Base-by-base conservation (phyloP, 2,888 invertebrate genomes). In the Campoplex capitator region DNA sequence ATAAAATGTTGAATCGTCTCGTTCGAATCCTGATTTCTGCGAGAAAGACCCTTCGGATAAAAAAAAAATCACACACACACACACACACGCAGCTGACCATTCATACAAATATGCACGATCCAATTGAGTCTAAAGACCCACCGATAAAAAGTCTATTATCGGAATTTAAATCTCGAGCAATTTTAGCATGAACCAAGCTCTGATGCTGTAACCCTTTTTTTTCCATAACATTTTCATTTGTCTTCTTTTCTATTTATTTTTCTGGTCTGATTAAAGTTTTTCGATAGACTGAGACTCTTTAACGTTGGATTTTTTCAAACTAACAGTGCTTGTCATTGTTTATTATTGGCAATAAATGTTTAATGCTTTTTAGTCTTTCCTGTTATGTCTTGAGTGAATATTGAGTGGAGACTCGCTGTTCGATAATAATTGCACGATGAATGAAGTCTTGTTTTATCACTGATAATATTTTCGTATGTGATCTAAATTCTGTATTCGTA, bases 1-100 rank as follows among this genome's bases (percentile, higher is more conserved):
- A 93, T 93, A 94, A 94, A 79, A 92, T 91, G 92, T 92, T 92
- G 89, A 92, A 92, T 90, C 91, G 82, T 89, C 85, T 84, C 74
- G 62, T 84, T 87, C 54, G 77, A 68, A 78, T 73, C 38, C 74
- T 87, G 38, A 78, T 84, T 87, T 85, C 54, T 35, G 51, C 38
- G 76, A 71, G 23, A 38, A 38, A 65, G 54, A 74, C 67, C 81
- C 54, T 28, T 45, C 9, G 56, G 13, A n/a, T 35, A 51, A 42
- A 42, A 7, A 42, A 23, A 23, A 23, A 23, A 23, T 0, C 23
- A 23, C 23, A 23, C 23, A 23, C 23, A 23, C 23, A 23, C 23
- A 23, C 48, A 32, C 13, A n/a, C 23, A 65, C 23, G 23, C 23
- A 23, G 23, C 23, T 23, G 23, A 8, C 23, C 28, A 28, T n/a